phyloP scores from a whole-genome alignment of 2,888 invertebrate species.

The Athalia cordata region DNA sequence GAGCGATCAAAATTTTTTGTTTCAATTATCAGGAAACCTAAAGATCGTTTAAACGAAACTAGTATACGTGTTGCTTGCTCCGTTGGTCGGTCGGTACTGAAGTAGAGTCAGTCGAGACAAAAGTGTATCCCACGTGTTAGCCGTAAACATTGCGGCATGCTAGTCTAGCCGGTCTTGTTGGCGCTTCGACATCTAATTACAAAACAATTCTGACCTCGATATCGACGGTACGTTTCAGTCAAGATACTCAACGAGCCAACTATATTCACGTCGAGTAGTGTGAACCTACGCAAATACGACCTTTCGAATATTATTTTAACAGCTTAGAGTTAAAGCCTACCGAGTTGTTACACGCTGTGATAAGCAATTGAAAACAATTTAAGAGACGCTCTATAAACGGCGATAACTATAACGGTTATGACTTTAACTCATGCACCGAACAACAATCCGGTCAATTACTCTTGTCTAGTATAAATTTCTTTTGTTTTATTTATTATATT shows the following conservation, averaged over 20 bases:
- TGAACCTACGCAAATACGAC: too few relatives aligned
- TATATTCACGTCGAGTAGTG: too few relatives aligned
- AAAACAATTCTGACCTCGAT: too few relatives aligned
- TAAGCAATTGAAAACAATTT: conserved; percentile 11
- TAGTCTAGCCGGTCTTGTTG: background rate
- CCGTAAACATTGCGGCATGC: background rate
- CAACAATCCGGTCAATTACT: background rate
- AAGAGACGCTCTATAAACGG: background rate
- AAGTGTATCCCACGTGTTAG: background rate
- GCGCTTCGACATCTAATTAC: background rate
- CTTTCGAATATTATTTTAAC: too few relatives aligned
- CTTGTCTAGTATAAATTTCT: background rate
- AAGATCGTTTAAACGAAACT: too few relatives aligned
- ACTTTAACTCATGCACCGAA: background rate
- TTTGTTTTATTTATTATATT: background rate
- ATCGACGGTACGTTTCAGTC: too few relatives aligned
- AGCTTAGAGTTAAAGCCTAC: too few relatives aligned
- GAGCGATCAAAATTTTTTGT: too few relatives aligned
- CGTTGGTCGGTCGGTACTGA: background rate
- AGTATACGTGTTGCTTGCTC: background rate
- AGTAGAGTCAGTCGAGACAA: background rate
- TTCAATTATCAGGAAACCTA: too few relatives aligned
- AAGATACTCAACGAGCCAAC: too few relatives aligned
- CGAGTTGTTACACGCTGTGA: background rate
- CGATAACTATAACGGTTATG: background rate